Evolutionary conservation across 2,113 vertebrate genomes (phyloP), one percentile per base, ranked within the genome.

Genomic region (Notechis scutatus): DNA sequence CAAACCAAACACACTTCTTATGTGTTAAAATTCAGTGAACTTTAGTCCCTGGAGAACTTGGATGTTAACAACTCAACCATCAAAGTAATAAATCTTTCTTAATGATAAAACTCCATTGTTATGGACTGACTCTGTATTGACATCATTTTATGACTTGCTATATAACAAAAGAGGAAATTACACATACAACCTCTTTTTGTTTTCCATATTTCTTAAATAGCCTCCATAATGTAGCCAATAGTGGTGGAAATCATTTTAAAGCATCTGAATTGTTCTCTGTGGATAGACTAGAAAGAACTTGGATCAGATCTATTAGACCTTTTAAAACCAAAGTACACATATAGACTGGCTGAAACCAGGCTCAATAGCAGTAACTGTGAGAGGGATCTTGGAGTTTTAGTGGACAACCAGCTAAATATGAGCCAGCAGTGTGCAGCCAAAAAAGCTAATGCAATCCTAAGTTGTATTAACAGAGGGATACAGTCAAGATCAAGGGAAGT

Each of bases 81-180:
- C 87, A 0, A 0, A 54, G 45, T 64, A 94, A 55, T 56, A 91
- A 95, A 94, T 91, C 47, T 56, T 20, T 45, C 5, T 81, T 14
- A 29, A 15, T n/a, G 3, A 7, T 50, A 5, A 6, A 81, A 5
- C 2, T 12, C 92, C 91, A 89, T 26, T 0, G 24, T 15, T 92
- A n/a, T 59, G 85, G 34, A 0, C 10, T 94, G 4, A 1, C 85
- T 90, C 90, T 94, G 24, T 69, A 59, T 61, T 88, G 91, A 92
- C 20, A 0, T 4, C 3, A 29, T 89, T 90, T 93, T 92, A 55
- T 69, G 6, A 87, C 11, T 10, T 87, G n/a, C 85, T 92, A 26
- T 45, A 26, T 92, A 64, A 54, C 5, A 85, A 94, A 92, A 26
- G 45, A 2, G 1, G n/a, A 91, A 94, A 64, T 93, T 95, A 69